A percentile compares a stretch with the other conserved stretches of the same genome.
Conservation (phyloP, 2,888 invertebrate genomes). For the Celastrina argiolus region DNA sequence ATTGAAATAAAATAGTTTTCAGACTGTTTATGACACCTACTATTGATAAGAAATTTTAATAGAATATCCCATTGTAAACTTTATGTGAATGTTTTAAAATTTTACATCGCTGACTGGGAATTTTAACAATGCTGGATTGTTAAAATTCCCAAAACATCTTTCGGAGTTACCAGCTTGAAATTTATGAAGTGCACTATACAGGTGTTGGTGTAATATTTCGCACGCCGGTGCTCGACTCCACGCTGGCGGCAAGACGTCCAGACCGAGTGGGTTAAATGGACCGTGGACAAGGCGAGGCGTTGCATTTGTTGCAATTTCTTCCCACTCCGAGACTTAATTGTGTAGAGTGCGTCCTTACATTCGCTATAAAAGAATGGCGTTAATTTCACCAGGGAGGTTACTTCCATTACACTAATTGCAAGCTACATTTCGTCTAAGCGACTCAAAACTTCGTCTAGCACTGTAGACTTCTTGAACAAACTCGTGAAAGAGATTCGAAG, state of each 20-base stretch:
- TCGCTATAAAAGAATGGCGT: constrained; percentile 65
- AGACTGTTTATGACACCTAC: no score
- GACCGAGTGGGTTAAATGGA: constrained; percentile 68
- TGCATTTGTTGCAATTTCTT: constrained; percentile 75
- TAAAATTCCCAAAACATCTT: not conserved
- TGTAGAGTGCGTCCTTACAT: constrained; percentile 61
- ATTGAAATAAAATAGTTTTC: no score
- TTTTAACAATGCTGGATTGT: no score
- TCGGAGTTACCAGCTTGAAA: not conserved
- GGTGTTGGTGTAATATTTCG: constrained; percentile 5
- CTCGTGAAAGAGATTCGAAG: constrained; percentile 59
- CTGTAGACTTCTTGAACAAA: constrained; percentile 62
- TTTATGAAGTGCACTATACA: not conserved
- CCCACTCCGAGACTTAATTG: constrained; percentile 65
- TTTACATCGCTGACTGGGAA: not conserved
- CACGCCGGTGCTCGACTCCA: not conserved
- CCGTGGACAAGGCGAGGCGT: constrained; percentile 56
- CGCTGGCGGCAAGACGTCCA: not conserved
- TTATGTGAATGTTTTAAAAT: not conserved
- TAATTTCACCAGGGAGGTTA: constrained; percentile 66
- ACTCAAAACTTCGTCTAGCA: constrained; percentile 63
- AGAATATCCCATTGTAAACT: not conserved
- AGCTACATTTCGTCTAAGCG: constrained; percentile 72
- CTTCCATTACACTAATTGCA: constrained; percentile 76
- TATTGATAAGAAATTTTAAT: no score